A percentile compares a stretch with the other conserved stretches of the same genome.
phyloP scores from a whole-genome alignment of 2,888 invertebrate genomes.

The Odontothrips loti region DNA sequence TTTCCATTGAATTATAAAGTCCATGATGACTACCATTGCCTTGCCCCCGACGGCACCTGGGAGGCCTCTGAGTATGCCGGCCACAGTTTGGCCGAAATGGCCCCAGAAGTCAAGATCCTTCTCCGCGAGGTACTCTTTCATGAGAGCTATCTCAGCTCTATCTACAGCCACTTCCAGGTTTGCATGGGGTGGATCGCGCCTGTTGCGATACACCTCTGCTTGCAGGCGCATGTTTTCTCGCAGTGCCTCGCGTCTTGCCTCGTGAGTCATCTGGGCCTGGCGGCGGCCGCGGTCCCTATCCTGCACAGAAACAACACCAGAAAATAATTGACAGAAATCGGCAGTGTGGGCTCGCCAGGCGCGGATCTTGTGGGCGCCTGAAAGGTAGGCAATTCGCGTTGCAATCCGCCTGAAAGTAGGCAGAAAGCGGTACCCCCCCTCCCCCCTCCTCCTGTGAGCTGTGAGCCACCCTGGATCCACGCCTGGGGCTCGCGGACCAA shows the following conservation, averaged over 20 bases:
- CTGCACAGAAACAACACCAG: background rate
- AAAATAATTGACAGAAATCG: no score
- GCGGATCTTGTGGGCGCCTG: no score
- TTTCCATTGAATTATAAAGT: background rate
- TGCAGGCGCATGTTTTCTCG: background rate
- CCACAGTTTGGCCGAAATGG: background rate
- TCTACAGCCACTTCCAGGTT: background rate
- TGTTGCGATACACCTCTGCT: background rate
- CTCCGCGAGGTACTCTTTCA: background rate
- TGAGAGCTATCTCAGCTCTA: background rate
- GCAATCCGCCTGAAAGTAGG: no score
- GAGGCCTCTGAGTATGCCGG: background rate
- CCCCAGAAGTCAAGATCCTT: background rate
- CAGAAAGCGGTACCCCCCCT: no score
- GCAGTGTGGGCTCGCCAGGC: no score
- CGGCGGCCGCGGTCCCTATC: background rate
- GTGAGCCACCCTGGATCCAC: no score
- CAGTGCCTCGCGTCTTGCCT: background rate
- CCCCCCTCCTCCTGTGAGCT: no score
- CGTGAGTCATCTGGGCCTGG: background rate
- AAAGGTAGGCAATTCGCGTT: no score
- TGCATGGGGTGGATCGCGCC: background rate
- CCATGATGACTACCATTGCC: background rate
- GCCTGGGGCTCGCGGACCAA: no score
- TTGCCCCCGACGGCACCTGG: background rate